phyloP scores from a whole-genome alignment of 2,888 invertebrate species.

The Nomada goodeniana region DNA sequence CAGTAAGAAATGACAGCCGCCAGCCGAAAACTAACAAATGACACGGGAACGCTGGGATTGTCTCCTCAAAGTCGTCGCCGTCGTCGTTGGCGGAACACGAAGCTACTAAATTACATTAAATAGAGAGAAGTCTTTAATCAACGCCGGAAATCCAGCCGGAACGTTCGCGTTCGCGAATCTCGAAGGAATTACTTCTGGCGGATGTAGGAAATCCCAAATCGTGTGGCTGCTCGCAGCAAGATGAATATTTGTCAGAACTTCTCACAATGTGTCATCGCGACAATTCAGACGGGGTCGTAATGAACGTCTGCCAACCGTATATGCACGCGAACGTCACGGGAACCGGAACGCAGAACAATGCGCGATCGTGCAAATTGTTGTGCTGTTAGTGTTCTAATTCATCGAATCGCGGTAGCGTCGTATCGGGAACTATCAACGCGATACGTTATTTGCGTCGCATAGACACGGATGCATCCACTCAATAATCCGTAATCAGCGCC shows the following conservation, averaged over 20 bases:
- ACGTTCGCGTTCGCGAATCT: conserved; percentile 36
- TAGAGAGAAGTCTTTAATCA: conserved; percentile 55
- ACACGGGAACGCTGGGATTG: conserved; percentile 2
- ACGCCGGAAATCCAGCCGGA: conserved; percentile 40
- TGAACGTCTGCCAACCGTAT: conserved; percentile 55
- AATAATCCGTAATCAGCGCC: conserved; percentile 21
- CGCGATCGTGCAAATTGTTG: conserved; percentile 50
- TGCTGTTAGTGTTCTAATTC: conserved; percentile 33
- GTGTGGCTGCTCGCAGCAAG: conserved; percentile 35
- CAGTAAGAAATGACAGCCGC: conserved; percentile 20
- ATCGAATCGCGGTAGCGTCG: conserved; percentile 2
- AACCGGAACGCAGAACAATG: conserved; percentile 49
- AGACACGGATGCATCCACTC: not conserved
- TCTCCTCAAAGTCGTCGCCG: conserved; percentile 29
- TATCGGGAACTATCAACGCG: not conserved
- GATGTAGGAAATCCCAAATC: conserved; percentile 42
- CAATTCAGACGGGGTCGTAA: conserved; percentile 67
- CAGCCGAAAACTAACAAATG: conserved; percentile 23
- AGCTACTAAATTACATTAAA: conserved; percentile 56
- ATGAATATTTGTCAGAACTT: conserved; percentile 72
- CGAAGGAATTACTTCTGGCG: conserved; percentile 44
- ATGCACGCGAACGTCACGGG: conserved; percentile 29
- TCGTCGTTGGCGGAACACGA: conserved; percentile 13
- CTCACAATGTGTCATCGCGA: conserved; percentile 72
- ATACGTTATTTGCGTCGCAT: conserved; percentile 19